These are phyloP conservation scores for Neolamprologus modestus DNA, from an alignment of 2,113 vertebrate genomes.

Conservation along the genomic window DNA sequence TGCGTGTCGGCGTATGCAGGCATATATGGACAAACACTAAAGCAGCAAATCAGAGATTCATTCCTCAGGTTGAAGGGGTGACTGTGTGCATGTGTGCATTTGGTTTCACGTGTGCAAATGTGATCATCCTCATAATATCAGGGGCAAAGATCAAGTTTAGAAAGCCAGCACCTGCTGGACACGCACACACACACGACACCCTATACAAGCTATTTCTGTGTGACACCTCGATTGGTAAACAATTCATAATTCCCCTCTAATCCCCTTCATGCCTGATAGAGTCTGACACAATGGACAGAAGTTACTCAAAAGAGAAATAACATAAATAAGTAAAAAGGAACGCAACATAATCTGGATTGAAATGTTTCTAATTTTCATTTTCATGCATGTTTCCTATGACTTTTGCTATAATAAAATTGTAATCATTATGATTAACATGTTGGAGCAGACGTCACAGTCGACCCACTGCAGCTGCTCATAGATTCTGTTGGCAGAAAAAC, in stretches of 20 bases:
- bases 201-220: neutral
- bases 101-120: neutral
- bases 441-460: fast-evolving
- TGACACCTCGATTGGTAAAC: neutral
- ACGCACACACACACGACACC: neutral
- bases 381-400: neutral
- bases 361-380: neutral
- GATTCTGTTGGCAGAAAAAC: neutral
- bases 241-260: neutral
- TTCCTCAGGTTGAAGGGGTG: neutral
- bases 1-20: fast-evolving
- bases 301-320: neutral
- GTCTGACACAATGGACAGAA: neutral
- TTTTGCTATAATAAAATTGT: fast-evolving
- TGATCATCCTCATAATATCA: slow-evolving; percentile 3
- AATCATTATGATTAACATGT: no score
- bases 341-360: fast-evolving
- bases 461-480: neutral
- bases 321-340: neutral
- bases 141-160: slow-evolving; percentile 12
- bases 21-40: neutral
- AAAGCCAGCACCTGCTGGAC: slow-evolving; percentile 18
- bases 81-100: neutral
- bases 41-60: neutral
- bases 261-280: neutral